Evolutionary conservation across 1,140 invertebrate species (phyloP).

Genomic region (Globodera rostochiensis): DNA sequence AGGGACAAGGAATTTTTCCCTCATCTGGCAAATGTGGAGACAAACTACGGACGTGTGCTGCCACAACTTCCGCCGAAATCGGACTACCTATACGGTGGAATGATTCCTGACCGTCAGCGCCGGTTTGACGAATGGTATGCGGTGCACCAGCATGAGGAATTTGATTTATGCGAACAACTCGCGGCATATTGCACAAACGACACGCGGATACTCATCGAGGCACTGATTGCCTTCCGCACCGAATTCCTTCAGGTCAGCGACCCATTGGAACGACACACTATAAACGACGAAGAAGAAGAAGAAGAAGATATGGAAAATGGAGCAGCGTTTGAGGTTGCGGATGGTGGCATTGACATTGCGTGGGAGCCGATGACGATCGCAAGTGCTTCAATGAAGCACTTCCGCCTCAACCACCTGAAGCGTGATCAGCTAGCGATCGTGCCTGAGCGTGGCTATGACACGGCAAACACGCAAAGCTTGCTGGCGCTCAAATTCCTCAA

Average conservation of each 20-base stretch:
- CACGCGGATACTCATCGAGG: neutral
- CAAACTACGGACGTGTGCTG: conserved; percentile 6
- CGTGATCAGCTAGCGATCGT: neutral
- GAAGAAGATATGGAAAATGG: neutral
- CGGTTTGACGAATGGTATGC: neutral
- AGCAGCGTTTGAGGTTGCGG: neutral
- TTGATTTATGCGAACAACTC: neutral
- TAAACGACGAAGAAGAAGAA: neutral
- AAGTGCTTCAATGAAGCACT: conserved; percentile 9
- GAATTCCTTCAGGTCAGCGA: neutral
- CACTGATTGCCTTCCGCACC: conserved; percentile 4
- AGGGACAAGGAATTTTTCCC: conserved; percentile 14
- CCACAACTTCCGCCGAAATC: neutral
- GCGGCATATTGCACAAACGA: conserved; percentile 13
- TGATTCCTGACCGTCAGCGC: neutral
- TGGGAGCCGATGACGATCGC: conserved; percentile 10
- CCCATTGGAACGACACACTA: neutral
- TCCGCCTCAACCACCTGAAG: conserved; percentile 4
- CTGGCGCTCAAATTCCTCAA: conserved; percentile 9
- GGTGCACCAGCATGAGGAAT: neutral
- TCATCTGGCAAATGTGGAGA: neutral
- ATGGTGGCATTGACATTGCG: conserved; percentile 3
- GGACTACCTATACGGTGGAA: neutral
- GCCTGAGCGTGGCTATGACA: conserved; percentile 6
- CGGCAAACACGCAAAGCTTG: conserved; percentile 7